These are phyloP conservation scores for Apteryx owenii DNA, from an alignment of 2,113 vertebrate species.

Conservation along the genomic window DNA sequence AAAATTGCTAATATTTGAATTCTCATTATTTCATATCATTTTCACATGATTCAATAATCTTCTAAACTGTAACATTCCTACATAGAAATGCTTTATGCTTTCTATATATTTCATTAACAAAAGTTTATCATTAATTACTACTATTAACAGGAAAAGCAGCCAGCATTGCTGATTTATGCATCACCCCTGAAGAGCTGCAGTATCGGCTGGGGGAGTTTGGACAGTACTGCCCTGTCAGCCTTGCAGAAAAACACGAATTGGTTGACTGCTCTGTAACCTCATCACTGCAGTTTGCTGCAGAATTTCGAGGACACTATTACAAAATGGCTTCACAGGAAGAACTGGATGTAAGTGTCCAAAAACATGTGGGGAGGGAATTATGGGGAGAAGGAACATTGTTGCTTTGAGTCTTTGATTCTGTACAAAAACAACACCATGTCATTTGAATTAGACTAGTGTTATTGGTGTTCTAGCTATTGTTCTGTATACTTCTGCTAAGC, in stretches of 20 bases:
- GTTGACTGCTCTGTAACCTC: constrained; percentile 81
- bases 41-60: neutral
- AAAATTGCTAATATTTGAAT: neutral
- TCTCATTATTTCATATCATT: neutral
- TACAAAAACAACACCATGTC: neutral
- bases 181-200: constrained; percentile 86
- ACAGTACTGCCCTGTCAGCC: constrained; percentile 91
- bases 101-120: neutral
- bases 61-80: neutral
- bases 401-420: neutral
- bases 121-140: neutral
- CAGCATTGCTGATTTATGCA: constrained; percentile 85
- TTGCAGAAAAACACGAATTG: constrained; percentile 86
- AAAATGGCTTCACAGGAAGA: constrained; percentile 87
- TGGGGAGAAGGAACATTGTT: neutral
- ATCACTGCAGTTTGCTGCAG: constrained; percentile 84
- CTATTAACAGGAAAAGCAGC: constrained; percentile 85
- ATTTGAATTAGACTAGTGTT: neutral
- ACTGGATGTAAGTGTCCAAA: constrained; percentile 81
- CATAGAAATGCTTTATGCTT: neutral
- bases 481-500: neutral
- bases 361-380: neutral
- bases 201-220: constrained; percentile 86
- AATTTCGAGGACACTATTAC: constrained; percentile 89
- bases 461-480: neutral